phyloP scores from a whole-genome alignment of 2,888 invertebrate species.

The Anarsia innoxiella region DNA sequence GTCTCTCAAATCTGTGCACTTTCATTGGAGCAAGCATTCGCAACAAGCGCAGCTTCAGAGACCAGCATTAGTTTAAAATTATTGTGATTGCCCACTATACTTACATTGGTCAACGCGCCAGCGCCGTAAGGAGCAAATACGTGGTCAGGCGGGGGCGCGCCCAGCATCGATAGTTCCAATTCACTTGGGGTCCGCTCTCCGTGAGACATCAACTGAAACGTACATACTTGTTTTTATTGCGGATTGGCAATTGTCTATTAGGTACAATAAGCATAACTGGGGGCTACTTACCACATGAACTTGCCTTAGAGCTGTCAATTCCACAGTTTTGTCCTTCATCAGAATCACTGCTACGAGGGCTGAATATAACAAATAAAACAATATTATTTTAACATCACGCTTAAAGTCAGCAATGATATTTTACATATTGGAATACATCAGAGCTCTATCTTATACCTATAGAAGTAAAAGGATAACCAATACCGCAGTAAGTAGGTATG shows the following conservation, averaged over 20 bases:
- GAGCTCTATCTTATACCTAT: too few species aligned
- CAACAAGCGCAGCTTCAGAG: too few species aligned
- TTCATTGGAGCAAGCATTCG: too few species aligned
- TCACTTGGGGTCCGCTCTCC: constrained; percentile 81
- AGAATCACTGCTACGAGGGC: constrained; percentile 71
- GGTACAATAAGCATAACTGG: neutral
- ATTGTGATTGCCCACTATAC: too few species aligned
- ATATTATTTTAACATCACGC: too few species aligned
- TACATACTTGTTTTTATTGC: too few species aligned
- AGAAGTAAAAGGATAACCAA: too few species aligned
- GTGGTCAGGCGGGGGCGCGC: constrained; percentile 75
- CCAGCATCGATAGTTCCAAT: constrained; percentile 70
- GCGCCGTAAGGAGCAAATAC: constrained; percentile 79
- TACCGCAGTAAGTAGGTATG: too few species aligned
- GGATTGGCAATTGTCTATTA: neutral
- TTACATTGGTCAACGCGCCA: constrained; percentile 80
- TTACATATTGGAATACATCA: too few species aligned
- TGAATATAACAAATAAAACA: constrained; percentile 23
- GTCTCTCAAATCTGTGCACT: too few species aligned
- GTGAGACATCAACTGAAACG: constrained; percentile 80
- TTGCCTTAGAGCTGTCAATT: constrained; percentile 61
- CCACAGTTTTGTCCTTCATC: constrained; percentile 61
- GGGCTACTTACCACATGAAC: constrained; percentile 63
- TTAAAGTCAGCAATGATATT: too few species aligned
- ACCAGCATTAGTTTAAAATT: too few species aligned